Conservation (phyloP, 2,113 vertebrate genomes). For the Osmerus eperlanus region DNA sequence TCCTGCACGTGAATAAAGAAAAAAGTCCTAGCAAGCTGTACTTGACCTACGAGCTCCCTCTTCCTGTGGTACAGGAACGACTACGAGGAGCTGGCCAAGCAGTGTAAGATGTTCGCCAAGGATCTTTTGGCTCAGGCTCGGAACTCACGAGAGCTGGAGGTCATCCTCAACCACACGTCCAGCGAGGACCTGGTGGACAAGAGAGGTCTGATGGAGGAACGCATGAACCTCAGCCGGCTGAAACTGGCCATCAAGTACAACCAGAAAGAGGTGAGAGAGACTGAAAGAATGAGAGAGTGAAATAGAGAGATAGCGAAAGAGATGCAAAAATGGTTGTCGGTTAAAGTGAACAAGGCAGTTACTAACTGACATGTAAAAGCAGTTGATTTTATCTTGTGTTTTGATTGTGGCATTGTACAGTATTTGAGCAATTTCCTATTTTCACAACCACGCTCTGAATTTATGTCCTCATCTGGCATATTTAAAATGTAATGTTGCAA, state of each 20-base stretch:
- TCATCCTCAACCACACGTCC: conserved; percentile 95
- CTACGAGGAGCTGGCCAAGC: conserved; percentile 94
- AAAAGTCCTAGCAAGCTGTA: no score
- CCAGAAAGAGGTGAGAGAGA: conserved; percentile 88
- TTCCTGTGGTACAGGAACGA: conserved; percentile 79
- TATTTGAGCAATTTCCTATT: no score
- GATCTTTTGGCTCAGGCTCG: conserved; percentile 97
- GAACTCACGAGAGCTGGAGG: conserved; percentile 95
- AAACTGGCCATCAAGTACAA: conserved; percentile 99
- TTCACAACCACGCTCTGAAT: no score
- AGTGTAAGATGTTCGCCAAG: conserved; percentile 99
- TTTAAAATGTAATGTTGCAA: no score
- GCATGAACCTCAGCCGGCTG: conserved; percentile 97
- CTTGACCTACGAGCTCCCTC: conserved; percentile 3
- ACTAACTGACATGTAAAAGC: no score
- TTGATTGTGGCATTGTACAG: no score
- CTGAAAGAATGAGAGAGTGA: background rate
- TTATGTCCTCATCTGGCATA: no score
- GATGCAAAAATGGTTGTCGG: no score
- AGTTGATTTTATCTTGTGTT: no score
- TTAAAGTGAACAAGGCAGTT: no score
- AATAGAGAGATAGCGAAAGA: no score
- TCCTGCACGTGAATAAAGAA: background rate
- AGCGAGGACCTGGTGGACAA: conserved; percentile 91
- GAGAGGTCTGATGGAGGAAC: conserved; percentile 91